These are phyloP conservation scores for Vanessa tameamea DNA, from an alignment of 1,140 invertebrate genomes.

Conservation along the genomic window DNA sequence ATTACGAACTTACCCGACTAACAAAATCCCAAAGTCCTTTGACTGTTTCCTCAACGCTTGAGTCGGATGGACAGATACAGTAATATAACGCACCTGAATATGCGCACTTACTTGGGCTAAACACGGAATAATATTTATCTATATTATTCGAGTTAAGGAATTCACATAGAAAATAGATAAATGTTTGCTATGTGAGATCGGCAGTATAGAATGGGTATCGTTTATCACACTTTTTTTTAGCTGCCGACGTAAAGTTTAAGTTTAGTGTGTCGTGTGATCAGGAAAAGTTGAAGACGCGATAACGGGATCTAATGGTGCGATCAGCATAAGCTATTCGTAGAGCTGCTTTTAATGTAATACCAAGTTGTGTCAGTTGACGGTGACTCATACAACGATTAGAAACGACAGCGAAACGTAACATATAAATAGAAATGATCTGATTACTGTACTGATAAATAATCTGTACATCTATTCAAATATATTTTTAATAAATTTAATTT, in stretches of 20 bases:
- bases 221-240: conserved; percentile 10
- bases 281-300: conserved; percentile 3
- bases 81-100: too few relatives aligned
- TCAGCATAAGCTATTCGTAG: conserved; percentile 6
- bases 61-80: too few relatives aligned
- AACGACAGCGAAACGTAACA: not conserved
- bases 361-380: conserved; percentile 1
- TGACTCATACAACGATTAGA: not conserved
- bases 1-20: too few relatives aligned
- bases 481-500: too few relatives aligned
- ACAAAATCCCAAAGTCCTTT: too few relatives aligned
- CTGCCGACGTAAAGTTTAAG: not conserved
- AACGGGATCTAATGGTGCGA: conserved; percentile 26
- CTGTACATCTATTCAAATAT: too few relatives aligned
- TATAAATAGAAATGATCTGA: not conserved
- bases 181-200: too few relatives aligned
- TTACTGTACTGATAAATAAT: too few relatives aligned
- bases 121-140: not conserved
- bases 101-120: too few relatives aligned
- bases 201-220: not conserved
- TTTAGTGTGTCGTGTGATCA: conserved; percentile 25
- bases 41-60: too few relatives aligned
- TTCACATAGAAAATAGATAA: not conserved
- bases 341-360: conserved; percentile 1
- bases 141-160: not conserved